Evolutionary conservation across 2,888 invertebrate species (phyloP), one percentile per base, ranked within the genome.

Genomic region (Pemphredon lugubris): DNA sequence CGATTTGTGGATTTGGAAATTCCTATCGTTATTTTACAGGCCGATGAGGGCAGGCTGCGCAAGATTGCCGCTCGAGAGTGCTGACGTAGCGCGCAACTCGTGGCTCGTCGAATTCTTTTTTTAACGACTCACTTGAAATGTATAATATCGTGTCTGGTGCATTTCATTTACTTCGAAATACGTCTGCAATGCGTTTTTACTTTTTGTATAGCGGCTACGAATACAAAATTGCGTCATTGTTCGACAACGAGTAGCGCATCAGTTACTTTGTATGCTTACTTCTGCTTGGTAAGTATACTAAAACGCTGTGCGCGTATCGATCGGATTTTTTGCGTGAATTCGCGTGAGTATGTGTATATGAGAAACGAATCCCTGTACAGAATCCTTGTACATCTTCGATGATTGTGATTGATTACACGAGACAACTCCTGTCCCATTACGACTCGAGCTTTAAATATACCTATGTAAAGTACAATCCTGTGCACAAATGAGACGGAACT

Each of bases 401-500:
- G 34, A 70, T 66, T 66, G 63, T 73, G 64, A 70, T 68, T 50
- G 53, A 59, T 60, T 50, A 67, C 51, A 47, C 42, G 9, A 55
- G 4, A n/a, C 40, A 21, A 60, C 47, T 60, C 45, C 18, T 13
- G 32, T 47, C 50, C 40, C 7, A 5, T 32, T n/a, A 18, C 42
- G 55, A 16, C 34, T 53, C 30, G 39, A 66, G 32, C 30, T 69
- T 63, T 75, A 70, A 73, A 64, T 80, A 71, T 65, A 73, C 48
- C 65, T 73, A 67, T 77, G 76, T 76, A 77, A 77, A 77, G 71
- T 69, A 79, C 73, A 76, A 79, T 59, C 63, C 67, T 69, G 70
- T 77, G 75, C 79, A 76, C 69, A 79, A 79, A 77, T 63, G 51
- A 69, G 45, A 72, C 72, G 70, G 9, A 81, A 79, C 77, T 84